A percentile compares a stretch with the other conserved stretches of the same genome.
Conservation (phyloP, 2,888 invertebrate species). For the Apantesis nais region DNA sequence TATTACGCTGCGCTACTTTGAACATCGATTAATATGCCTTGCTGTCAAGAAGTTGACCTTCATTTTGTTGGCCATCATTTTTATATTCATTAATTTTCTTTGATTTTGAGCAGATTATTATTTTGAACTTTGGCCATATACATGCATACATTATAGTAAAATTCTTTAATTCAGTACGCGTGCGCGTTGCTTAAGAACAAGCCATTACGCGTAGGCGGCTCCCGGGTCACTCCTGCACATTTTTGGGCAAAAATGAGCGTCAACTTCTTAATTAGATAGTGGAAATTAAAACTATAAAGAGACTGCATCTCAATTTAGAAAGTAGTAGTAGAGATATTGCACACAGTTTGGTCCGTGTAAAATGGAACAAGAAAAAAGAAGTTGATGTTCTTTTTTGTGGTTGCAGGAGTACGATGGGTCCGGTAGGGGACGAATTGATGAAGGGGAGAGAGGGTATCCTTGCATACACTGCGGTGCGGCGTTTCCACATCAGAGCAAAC, state of each 20-base stretch:
- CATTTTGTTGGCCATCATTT: conserved; percentile 96
- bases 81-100: conserved; percentile 86
- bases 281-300: conserved; percentile 73
- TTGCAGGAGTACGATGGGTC: conserved; percentile 96
- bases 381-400: conserved; percentile 94
- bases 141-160: conserved; percentile 73
- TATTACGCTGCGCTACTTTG: conserved; percentile 81
- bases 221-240: conserved; percentile 85
- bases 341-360: conserved; percentile 77
- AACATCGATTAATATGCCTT: conserved; percentile 84
- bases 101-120: conserved; percentile 81
- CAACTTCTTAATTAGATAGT: conserved; percentile 90
- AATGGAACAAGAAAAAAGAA: conserved; percentile 89
- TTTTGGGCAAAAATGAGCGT: conserved; percentile 94
- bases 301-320: conserved; percentile 84
- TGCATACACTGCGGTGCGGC: conserved; percentile 96
- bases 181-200: conserved; percentile 79
- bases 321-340: conserved; percentile 83
- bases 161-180: conserved; percentile 74
- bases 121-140: conserved; percentile 79
- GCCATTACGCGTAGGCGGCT: conserved; percentile 80
- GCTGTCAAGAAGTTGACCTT: conserved; percentile 98
- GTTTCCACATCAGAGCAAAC: conserved; percentile 96
- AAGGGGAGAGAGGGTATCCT: conserved; percentile 87
- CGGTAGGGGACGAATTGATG: conserved; percentile 83